Base-by-base conservation (phyloP, 2,797 vertebrate species). In the Melanotaenia nigrans region DNA sequence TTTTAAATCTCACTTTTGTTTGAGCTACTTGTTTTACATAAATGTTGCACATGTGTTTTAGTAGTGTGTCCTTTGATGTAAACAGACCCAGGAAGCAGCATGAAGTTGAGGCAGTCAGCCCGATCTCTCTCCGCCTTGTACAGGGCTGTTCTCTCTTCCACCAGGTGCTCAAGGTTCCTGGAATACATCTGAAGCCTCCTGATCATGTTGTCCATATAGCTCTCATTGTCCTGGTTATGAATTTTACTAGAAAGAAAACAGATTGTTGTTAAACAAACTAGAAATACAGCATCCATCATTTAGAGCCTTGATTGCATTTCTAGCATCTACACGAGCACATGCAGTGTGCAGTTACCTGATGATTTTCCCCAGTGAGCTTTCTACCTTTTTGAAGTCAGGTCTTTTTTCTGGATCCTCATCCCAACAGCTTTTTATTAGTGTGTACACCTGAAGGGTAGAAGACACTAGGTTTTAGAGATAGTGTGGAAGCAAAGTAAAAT, bases 201-300 rank as follows among this genome's bases (percentile, higher is more conserved):
- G 84, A 99, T 97, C 93, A 99, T 93, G 71, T 97, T 99, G 74
- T 99, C 97, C 97, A 99, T 96, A 85, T 99, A 99, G 89, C 95
- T 98, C 88, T 98, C 96, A 40, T 94, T 97, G 66, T 94, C 96
- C 82, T 97, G 94, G 86, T 95, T 95, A 35, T 99, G 96, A 68
- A 96, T 96, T 87, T 96, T 96, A 85, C 96, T 97, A 25, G 1
- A 54, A 47, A 24, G 0, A 6, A 54, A 35, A 18, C 25, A 33
- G 3, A 8, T 40, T 28, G 7, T 10, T 13, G 13, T 35, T 14
- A 42, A 24, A 22, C 10, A 10, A 24, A 16, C 32, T 25, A 5
- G 16, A 4, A 1, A 55, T 30, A 4, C 25, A 14, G 1, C 0
- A 32, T 38, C 33, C 1, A 0, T 22, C 24, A 60, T 38, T 24